Evolutionary conservation across 1,140 invertebrate genomes (phyloP), one percentile per base, ranked within the genome.

Genomic region (Conus betulinus): DNA sequence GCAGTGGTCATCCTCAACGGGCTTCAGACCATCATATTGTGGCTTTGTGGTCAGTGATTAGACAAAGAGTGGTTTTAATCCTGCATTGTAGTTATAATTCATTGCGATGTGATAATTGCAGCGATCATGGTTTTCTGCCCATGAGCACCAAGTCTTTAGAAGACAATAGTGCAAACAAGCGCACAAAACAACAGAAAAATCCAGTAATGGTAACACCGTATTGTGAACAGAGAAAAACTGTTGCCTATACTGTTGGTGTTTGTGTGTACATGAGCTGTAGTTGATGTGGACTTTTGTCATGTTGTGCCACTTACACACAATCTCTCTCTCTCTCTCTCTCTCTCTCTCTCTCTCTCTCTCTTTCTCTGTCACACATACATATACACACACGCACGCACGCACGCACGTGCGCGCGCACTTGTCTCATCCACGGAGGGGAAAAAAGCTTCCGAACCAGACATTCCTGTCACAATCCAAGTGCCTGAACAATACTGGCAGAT

Each of bases 11-110:
- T 93, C 71, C 63, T 93, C 60, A 93, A 94, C 90, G 91, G 87
- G 20, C 84, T 94, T 39, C 67, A 91, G 1, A 91, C 92, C 60
- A 52, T 91, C 6, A 84, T 91, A 23, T 78, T 94, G 51, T 94
- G 93, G 93, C 78, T 94, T 11, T 91, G 91, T 89, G 93, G 93
- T 94, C 88, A 92, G 87, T 52, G 39, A n/a, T 60, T 25, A 74
- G 67, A 25, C 20, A 74, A 6, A n/a, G 20, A 8, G 13, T 20
- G 67, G 5, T 57, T 76, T 27, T 25, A 60, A 88, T 78, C 8
- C 52, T 53, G 84, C n/a, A n/a, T 53, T 25, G n/a, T 85, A 60
- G 57, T 11, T 11, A 60, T 85, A 13, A 13, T 15, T 53, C 8
- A 17, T 57, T 57, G 84, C 23, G 0, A 1, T 85, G 60, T 25